These are phyloP conservation scores for Paracentrotus lividus DNA, from an alignment of 53 echinoderm and acorn worm species.

Conservation along the genomic window DNA sequence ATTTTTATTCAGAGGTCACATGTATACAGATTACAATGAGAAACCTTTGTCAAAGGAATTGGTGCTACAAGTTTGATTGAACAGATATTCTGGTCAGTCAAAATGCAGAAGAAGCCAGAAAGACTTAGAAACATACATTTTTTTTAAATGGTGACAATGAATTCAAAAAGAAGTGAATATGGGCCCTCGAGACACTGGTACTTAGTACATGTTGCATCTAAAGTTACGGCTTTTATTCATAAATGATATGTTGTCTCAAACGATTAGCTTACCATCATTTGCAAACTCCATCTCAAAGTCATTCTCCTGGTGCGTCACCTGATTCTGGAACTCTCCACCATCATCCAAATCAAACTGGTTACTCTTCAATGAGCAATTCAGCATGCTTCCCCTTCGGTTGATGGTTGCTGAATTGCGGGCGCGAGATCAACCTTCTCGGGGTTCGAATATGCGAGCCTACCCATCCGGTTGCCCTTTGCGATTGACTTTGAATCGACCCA, in stretches of 20 bases:
- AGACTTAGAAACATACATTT: no score
- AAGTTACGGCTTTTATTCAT: background rate
- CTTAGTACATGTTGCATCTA: background rate
- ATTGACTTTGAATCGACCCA: constrained; percentile 9
- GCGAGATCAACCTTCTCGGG: constrained; percentile 81
- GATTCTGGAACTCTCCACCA: constrained; percentile 44
- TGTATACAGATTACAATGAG: no score
- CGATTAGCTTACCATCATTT: constrained; percentile 16
- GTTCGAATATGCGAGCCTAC: constrained; percentile 77
- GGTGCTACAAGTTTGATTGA: no score
- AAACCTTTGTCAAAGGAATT: no score
- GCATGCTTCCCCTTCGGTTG: constrained; percentile 94
- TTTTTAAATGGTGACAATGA: no score
- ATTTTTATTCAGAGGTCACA: no score
- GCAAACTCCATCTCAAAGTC: constrained; percentile 81
- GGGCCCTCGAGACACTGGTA: background rate
- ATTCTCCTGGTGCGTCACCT: constrained; percentile 61
- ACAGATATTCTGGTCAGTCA: no score
- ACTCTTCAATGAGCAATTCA: constrained; percentile 82
- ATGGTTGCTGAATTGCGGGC: constrained; percentile 97
- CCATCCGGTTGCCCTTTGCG: constrained; percentile 32
- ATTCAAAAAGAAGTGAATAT: background rate
- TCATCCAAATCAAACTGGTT: constrained; percentile 60
- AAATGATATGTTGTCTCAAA: background rate
- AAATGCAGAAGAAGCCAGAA: no score